These are phyloP conservation scores for Ancistrus triradiatus DNA, from an alignment of 2,113 vertebrate species.

Conservation along the genomic window DNA sequence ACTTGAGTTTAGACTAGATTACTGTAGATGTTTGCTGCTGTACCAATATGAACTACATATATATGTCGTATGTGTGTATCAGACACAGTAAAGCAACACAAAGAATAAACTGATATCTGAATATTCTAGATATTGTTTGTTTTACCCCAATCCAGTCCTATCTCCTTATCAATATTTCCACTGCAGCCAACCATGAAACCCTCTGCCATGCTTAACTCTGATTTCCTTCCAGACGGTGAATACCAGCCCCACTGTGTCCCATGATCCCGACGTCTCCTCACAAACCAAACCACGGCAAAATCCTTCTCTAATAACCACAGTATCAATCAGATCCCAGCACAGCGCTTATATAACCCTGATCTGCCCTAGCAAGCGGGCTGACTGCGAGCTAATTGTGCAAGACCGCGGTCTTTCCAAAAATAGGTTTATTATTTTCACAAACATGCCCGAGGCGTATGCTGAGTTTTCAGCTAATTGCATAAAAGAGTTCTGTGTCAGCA, in stretches of 20 bases:
- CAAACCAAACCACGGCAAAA: constrained; percentile 1
- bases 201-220: too few species aligned
- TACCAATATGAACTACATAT: too few species aligned
- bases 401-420: constrained; percentile 66
- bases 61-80: too few species aligned
- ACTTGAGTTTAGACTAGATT: too few species aligned
- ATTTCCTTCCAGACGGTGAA: too few species aligned
- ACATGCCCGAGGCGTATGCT: constrained; percentile 32
- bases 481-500: constrained; percentile 44
- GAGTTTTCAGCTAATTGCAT: constrained; percentile 61
- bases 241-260: neutral
- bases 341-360: constrained; percentile 49
- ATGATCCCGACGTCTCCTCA: neutral
- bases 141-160: too few species aligned
- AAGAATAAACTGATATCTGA: too few species aligned
- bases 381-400: constrained; percentile 73
- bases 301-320: neutral
- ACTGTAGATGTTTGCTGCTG: too few species aligned
- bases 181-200: too few species aligned
- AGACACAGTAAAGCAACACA: too few species aligned
- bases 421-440: constrained; percentile 62
- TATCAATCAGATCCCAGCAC: constrained; percentile 17
- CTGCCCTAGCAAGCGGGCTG: constrained; percentile 58
- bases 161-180: too few species aligned
- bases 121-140: too few species aligned